Evolutionary conservation across 1,140 invertebrate species (phyloP).

Genomic region (Piezodorus guildinii): DNA sequence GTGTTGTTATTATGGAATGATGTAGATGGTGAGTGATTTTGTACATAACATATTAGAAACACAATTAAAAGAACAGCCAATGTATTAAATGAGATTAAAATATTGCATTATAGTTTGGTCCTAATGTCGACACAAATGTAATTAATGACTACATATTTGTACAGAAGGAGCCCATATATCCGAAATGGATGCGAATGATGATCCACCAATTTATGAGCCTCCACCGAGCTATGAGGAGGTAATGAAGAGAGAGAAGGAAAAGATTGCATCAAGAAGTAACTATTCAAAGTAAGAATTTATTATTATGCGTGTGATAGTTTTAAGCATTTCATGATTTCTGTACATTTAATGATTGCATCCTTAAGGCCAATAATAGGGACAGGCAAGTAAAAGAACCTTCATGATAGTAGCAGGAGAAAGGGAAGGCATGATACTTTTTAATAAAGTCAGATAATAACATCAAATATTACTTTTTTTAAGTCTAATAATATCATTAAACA

Average conservation of each 20-base stretch:
- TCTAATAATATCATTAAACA: too few species aligned
- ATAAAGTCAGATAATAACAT: too few species aligned
- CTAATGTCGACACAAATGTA: neutral
- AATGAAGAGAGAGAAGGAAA: slow-evolving; percentile 36
- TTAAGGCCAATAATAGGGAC: too few species aligned
- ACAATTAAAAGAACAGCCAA: neutral
- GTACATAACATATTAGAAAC: neutral
- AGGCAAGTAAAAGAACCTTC: too few species aligned
- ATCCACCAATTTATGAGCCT: slow-evolving; percentile 56
- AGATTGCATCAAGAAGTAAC: neutral
- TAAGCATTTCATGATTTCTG: too few species aligned
- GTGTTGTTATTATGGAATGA: neutral
- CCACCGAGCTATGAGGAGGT: slow-evolving; percentile 59
- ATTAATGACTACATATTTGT: slow-evolving; percentile 28
- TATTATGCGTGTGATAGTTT: too few species aligned
- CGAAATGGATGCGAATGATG: slow-evolving; percentile 42
- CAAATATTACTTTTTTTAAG: too few species aligned
- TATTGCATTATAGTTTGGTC: neutral
- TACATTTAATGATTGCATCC: too few species aligned
- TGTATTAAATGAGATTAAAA: too few species aligned
- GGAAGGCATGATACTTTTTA: too few species aligned
- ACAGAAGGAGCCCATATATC: slow-evolving; percentile 39
- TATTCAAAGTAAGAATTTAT: too few species aligned
- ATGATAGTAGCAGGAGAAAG: too few species aligned
- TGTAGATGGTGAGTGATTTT: slow-evolving; percentile 9